Conservation (phyloP, 2,888 invertebrate species). For the Drosophila putrida region DNA sequence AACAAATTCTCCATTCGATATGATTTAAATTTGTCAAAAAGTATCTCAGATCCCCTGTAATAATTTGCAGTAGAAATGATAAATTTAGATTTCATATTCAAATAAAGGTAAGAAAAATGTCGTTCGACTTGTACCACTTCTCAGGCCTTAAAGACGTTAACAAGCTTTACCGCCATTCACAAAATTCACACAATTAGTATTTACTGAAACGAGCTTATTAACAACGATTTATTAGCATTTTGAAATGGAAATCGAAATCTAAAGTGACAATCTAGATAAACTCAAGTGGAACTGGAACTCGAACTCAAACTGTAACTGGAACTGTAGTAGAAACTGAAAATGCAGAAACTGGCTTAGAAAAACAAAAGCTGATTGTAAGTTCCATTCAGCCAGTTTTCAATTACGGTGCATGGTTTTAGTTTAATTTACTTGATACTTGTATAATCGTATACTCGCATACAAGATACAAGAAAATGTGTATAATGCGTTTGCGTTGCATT, state of each 20-base stretch:
- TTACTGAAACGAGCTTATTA: slow-evolving; percentile 64
- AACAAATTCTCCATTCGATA: no score
- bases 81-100: slow-evolving; percentile 52
- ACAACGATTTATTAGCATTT: slow-evolving; percentile 66
- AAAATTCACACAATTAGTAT: slow-evolving; percentile 60
- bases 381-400: slow-evolving; percentile 58
- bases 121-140: slow-evolving; percentile 53
- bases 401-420: slow-evolving; percentile 24
- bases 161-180: slow-evolving; percentile 36
- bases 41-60: slow-evolving; percentile 2
- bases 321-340: slow-evolving; percentile 30
- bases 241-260: slow-evolving; percentile 68
- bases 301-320: slow-evolving; percentile 34
- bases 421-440: slow-evolving; percentile 33
- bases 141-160: slow-evolving; percentile 34
- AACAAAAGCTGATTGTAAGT: slow-evolving; percentile 43
- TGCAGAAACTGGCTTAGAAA: slow-evolving; percentile 15
- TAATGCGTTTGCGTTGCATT: slow-evolving; percentile 46
- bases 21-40: slow-evolving; percentile 5
- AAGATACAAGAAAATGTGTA: slow-evolving; percentile 36
- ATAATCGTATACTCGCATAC: slow-evolving; percentile 4
- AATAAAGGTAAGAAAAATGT: slow-evolving; percentile 34
- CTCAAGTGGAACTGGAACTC: slow-evolving; percentile 37
- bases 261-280: slow-evolving; percentile 70
- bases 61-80: slow-evolving; percentile 7